A percentile compares a stretch with the other conserved stretches of the same genome.
Conservation (phyloP, 2,113 vertebrate species). For the Ptilorrhoa leucosticta region DNA sequence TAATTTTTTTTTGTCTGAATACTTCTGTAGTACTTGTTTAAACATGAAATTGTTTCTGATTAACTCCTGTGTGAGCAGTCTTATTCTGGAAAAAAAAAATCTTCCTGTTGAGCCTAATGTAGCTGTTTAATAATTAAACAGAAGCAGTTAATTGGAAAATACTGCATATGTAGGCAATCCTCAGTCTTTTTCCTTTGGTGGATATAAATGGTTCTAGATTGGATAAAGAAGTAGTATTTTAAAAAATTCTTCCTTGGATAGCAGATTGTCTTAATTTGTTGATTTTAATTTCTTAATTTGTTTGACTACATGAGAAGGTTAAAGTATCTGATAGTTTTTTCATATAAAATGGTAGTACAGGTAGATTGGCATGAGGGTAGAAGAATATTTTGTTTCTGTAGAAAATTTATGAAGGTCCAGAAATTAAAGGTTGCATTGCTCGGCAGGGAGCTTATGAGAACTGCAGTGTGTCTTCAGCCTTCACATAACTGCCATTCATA, state of each 20-base stretch:
- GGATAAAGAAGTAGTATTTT: background rate
- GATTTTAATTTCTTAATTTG: background rate
- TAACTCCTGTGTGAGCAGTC: background rate
- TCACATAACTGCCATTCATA: background rate
- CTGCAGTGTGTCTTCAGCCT: background rate
- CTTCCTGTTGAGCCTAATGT: background rate
- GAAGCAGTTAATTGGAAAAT: conserved; percentile 9
- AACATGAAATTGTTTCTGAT: background rate
- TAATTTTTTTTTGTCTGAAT: background rate
- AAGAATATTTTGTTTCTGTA: background rate
- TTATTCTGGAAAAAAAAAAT: background rate
- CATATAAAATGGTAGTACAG: background rate
- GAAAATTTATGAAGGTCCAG: background rate
- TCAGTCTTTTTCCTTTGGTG: background rate
- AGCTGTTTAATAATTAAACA: conserved; percentile 42
- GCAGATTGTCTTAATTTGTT: background rate
- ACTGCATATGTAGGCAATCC: background rate
- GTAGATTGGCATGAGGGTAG: background rate
- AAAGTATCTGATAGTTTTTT: background rate
- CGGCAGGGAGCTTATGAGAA: background rate
- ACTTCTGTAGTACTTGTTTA: background rate
- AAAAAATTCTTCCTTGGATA: background rate
- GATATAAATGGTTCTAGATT: background rate
- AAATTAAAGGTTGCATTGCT: background rate
- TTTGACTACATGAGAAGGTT: background rate